Evolutionary conservation across 2,888 invertebrate species (phyloP), one percentile per base, ranked within the genome.

Genomic region (Rhagonycha lutea): DNA sequence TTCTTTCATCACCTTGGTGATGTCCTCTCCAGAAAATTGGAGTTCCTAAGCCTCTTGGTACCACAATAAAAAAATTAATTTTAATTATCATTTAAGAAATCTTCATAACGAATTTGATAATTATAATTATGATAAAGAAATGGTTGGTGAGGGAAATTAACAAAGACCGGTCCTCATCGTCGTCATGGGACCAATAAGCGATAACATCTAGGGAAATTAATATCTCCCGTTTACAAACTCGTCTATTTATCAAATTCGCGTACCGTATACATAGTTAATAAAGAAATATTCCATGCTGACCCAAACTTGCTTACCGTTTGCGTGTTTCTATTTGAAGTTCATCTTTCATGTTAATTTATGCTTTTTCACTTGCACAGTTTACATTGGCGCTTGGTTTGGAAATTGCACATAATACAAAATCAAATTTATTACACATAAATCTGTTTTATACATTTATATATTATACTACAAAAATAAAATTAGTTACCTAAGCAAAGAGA

Each of bases 61-160:
- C n/a, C 47, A 0, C n/a, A 47, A n/a, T 47, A 47, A n/a, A 47
- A 47, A 47, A n/a, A 47, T n/a, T 47, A 47, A 47, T 47, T 47
- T 47, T 47, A 47, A 47, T 47, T 47, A 47, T n/a, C 47, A n/a
- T 47, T 47, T 47, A 47, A 47, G 47, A 47, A 47, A 47, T 47
- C 47, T n/a, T 47, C 47, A 47, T 47, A 47, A 47, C n/a, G 12
- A 47, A 47, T 47, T 47, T 47, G 47, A 47, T 47, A 47, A 47
- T 47, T 47, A 47, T 47, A 83, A 83, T 83, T 83, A 82, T 79
- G 80, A 81, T 79, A 79, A 81, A 83, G 82, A 80, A 81, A 83
- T 80, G 78, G 80, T 82, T 82, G 82, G 83, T 82, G 80, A 79
- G 82, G 82, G 80, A 83, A 83, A 83, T 83, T 82, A 83, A 81